Percentiles rank a stretch among this genome's conserved stretches.
Conservation (phyloP, 2,797 vertebrate genomes). For the Toxotes lorentzi region DNA sequence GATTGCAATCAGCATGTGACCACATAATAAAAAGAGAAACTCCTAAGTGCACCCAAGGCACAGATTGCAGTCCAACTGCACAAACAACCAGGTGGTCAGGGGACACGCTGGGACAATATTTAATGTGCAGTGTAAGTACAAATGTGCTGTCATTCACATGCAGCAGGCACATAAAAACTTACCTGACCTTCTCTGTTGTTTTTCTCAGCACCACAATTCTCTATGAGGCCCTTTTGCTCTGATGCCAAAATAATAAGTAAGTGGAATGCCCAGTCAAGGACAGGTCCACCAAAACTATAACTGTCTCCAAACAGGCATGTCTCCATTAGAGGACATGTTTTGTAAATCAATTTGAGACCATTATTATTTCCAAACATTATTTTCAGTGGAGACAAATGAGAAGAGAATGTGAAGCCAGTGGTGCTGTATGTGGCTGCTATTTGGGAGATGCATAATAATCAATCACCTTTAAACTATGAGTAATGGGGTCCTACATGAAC, state of each 20-base stretch:
- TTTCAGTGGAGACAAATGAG: not conserved
- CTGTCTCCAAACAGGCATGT: not conserved
- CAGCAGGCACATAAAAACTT: constrained; percentile 10
- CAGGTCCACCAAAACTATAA: not conserved
- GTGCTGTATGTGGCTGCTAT: not conserved
- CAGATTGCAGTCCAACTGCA: constrained; percentile 32
- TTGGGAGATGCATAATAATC: constrained; percentile 5
- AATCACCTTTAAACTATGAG: not conserved
- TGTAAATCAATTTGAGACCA: not conserved
- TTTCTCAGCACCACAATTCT: not conserved
- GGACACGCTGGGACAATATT: constrained; percentile 12
- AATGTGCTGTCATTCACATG: not conserved
- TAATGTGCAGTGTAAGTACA: constrained; percentile 8
- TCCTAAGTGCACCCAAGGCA: not conserved
- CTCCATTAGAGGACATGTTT: constrained; percentile 1
- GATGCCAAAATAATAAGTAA: not conserved
- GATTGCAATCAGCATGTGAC: constrained; percentile 35
- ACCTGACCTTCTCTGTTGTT: constrained; percentile 10
- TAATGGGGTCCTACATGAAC: not conserved
- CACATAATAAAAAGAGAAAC: constrained; percentile 23
- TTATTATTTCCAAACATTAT: too few relatives aligned
- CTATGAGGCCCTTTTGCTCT: not conserved
- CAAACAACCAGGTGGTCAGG: constrained; percentile 36
- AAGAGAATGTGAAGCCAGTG: not conserved
- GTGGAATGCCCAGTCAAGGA: not conserved